Evolutionary conservation across 2,888 invertebrate genomes (phyloP), one percentile per base, ranked within the genome.

Genomic region (Horisme vitalbata): DNA sequence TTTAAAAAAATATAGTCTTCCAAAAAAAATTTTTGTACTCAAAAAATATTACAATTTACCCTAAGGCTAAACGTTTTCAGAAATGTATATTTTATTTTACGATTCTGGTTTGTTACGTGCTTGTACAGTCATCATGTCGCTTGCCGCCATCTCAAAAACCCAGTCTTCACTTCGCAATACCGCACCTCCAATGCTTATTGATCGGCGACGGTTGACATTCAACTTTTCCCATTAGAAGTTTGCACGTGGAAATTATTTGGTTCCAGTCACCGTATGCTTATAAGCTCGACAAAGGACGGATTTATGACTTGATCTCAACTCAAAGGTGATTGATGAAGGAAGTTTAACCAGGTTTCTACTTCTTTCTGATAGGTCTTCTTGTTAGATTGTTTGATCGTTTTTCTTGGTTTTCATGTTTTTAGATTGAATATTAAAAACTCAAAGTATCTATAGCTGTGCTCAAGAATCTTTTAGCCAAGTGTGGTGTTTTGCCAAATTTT

Each of bases 181-280:
- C 71, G 20, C 35, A 41, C 70, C 71, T 66, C 27, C 47, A 18
- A 38, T 43, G 48, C 65, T 68, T 68, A 71, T 68, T 65, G 71
- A 72, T 68, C 71, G 63, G 53, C 57, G 52, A 51, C 59, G 66
- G 60, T 65, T 75, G 74, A 71, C 73, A 72, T 61, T 50, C 48
- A 79, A 82, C 66, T 82, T 81, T 80, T 80, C 75, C 82, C 75
- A 82, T 83, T 82, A 78, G 66, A 79, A 81, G 61, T 80, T 80
- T 53, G 64, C 57, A 74, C 72, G 74, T 75, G 75, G 61, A 76
- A 76, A 79, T 77, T 75, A 75, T 75, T 75, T 66, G 63, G 62
- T 66, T 52, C 57, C 49, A 53, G 53, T 47, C 47, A 58, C 51
- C 61, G 62, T 56, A 68, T 49, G 63, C 61, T 65, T 63, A 67